These are phyloP conservation scores for Drosophila nikananu DNA, from an alignment of 1,140 invertebrate species.

Conservation along the genomic window DNA sequence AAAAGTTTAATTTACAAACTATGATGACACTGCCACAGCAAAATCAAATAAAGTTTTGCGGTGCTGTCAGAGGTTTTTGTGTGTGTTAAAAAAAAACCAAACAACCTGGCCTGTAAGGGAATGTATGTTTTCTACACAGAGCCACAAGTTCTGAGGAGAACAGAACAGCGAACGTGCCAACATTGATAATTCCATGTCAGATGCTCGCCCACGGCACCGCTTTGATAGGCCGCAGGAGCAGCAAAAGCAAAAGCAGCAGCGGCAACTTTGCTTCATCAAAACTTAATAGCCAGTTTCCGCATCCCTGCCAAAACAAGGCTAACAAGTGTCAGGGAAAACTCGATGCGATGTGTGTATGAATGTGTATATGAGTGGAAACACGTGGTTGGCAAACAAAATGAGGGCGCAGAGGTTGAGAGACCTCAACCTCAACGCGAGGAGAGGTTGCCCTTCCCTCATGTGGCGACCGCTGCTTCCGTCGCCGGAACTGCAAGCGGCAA, in stretches of 20 bases:
- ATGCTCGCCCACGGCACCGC: slow-evolving; percentile 15
- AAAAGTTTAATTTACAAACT: slow-evolving; percentile 49
- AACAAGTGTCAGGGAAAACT: slow-evolving; percentile 68
- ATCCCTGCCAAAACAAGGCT: slow-evolving; percentile 53
- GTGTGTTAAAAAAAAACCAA: slow-evolving; percentile 11
- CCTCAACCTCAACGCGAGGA: slow-evolving; percentile 22
- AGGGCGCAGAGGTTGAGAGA: slow-evolving; percentile 29
- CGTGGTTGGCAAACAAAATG: slow-evolving; percentile 48
- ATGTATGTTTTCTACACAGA: neutral
- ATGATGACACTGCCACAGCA: slow-evolving; percentile 34
- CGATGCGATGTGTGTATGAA: slow-evolving; percentile 9
- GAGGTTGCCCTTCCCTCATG: slow-evolving; percentile 4
- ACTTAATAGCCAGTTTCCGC: slow-evolving; percentile 77
- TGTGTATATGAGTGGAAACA: slow-evolving; percentile 30
- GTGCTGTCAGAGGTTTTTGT: slow-evolving; percentile 53
- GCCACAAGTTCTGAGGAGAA: slow-evolving; percentile 29
- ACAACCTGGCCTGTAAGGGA: slow-evolving; percentile 10
- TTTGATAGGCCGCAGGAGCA: slow-evolving; percentile 42
- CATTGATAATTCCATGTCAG: slow-evolving; percentile 66
- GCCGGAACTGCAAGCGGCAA: slow-evolving; percentile 74
- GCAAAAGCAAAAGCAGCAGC: neutral
- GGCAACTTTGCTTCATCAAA: slow-evolving; percentile 67
- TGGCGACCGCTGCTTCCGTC: slow-evolving; percentile 34
- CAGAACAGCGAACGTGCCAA: slow-evolving; percentile 49
- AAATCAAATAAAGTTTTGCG: slow-evolving; percentile 43